phyloP scores from a whole-genome alignment of 2,797 vertebrate species.

The Sphenopsis melanotis region DNA sequence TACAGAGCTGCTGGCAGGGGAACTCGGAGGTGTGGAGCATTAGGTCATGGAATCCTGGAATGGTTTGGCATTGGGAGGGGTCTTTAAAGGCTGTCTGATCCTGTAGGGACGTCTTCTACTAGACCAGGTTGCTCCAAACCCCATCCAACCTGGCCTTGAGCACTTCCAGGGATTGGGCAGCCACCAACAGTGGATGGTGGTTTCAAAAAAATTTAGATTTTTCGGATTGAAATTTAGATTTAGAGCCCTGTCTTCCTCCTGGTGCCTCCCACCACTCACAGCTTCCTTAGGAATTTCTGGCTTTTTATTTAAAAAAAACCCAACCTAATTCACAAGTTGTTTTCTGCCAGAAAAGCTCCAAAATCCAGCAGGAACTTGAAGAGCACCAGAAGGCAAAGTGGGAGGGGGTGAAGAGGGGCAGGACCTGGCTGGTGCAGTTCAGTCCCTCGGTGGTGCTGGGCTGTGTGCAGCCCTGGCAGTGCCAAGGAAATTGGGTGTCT shows the following conservation, averaged over 20 bases:
- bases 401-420: neutral
- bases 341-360: neutral
- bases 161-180: neutral
- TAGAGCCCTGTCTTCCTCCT: neutral
- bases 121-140: neutral
- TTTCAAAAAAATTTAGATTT: neutral
- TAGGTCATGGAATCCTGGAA: neutral
- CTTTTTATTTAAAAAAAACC: accelerated
- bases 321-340: neutral
- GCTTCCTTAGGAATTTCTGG: neutral
- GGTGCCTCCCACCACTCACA: no score
- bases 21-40: neutral
- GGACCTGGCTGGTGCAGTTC: neutral
- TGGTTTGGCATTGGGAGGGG: neutral
- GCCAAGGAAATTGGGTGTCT: neutral
- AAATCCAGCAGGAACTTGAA: neutral
- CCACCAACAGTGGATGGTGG: accelerated
- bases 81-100: neutral
- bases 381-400: neutral
- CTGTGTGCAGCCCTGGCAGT: neutral
- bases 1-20: neutral
- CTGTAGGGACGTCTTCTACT: neutral
- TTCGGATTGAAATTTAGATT: neutral
- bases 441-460: neutral
- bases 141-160: neutral